phyloP scores from a whole-genome alignment of 2,888 invertebrate species.

The Caenorhabditis virilis region DNA sequence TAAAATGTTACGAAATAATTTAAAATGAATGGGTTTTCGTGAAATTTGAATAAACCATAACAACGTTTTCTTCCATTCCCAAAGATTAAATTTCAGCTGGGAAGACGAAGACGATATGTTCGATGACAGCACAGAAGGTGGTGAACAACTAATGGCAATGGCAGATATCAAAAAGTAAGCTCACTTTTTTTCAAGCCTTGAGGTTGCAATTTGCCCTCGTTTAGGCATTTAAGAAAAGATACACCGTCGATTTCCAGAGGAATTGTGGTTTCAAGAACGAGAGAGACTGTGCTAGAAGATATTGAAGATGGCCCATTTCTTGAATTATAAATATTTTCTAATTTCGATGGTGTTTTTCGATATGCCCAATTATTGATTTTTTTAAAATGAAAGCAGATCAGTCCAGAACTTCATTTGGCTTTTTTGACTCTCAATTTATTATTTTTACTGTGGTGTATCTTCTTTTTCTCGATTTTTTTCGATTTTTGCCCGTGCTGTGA shows the following conservation, averaged over 20 bases:
- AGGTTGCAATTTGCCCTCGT: neutral
- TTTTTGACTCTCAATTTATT: no score
- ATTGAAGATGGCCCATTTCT: slow-evolving; percentile 23
- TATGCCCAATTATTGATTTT: no score
- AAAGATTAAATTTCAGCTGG: slow-evolving; percentile 21
- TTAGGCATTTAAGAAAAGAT: neutral
- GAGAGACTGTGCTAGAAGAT: slow-evolving; percentile 34
- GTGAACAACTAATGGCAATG: slow-evolving; percentile 39
- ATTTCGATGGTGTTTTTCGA: no score
- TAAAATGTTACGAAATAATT: no score
- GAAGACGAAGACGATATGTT: slow-evolving; percentile 39
- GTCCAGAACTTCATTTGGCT: no score
- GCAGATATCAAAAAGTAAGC: slow-evolving; percentile 29
- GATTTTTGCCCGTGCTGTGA: no score
- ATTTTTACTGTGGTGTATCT: no score
- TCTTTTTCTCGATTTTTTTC: no score
- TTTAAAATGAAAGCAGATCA: no score
- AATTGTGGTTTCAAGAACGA: slow-evolving; percentile 26
- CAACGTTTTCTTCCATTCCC: no score
- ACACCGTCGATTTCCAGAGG: neutral
- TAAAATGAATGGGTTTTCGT: neutral
- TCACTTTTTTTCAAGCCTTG: neutral
- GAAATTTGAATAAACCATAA: neutral
- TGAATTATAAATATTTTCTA: slow-evolving; percentile 10
- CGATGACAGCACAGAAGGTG: slow-evolving; percentile 37